Evolutionary conservation across 2,797 vertebrate genomes (phyloP).

Genomic region (Allobates femoralis): DNA sequence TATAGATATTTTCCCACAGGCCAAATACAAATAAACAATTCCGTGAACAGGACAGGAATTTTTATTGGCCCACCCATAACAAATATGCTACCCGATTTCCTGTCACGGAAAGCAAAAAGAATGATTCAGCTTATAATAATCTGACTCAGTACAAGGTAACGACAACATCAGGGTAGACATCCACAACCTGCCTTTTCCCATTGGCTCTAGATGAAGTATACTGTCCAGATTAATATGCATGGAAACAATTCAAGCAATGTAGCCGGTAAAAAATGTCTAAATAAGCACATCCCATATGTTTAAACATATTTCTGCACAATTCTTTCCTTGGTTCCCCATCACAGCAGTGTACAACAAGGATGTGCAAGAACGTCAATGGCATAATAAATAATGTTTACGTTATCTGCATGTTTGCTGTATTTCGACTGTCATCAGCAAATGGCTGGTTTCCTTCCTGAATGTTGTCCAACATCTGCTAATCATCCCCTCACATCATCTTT

Average conservation of each 20-base stretch:
- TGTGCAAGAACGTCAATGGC: slow-evolving; percentile 20
- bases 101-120: slow-evolving; percentile 66
- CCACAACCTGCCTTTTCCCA: slow-evolving; percentile 3
- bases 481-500: slow-evolving; percentile 56
- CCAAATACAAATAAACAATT: slow-evolving; percentile 67
- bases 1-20: slow-evolving; percentile 56
- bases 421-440: slow-evolving; percentile 57
- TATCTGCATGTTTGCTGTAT: slow-evolving; percentile 55
- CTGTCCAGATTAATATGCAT: slow-evolving; percentile 29
- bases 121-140: slow-evolving; percentile 48
- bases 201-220: neutral
- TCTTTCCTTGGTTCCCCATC: neutral
- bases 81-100: slow-evolving; percentile 68
- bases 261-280: neutral
- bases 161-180: slow-evolving; percentile 27
- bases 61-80: slow-evolving; percentile 68
- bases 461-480: slow-evolving; percentile 57
- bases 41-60: slow-evolving; percentile 68
- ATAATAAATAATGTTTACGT: slow-evolving; percentile 55
- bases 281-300: slow-evolving; percentile 32
- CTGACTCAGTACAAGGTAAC: neutral
- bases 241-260: slow-evolving; percentile 48
- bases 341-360: neutral
- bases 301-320: slow-evolving; percentile 12
- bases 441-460: slow-evolving; percentile 56